Percentiles rank a stretch among this genome's conserved stretches.
phyloP scores from a whole-genome alignment of 1,140 invertebrate genomes.

The Nasonia vitripennis region DNA sequence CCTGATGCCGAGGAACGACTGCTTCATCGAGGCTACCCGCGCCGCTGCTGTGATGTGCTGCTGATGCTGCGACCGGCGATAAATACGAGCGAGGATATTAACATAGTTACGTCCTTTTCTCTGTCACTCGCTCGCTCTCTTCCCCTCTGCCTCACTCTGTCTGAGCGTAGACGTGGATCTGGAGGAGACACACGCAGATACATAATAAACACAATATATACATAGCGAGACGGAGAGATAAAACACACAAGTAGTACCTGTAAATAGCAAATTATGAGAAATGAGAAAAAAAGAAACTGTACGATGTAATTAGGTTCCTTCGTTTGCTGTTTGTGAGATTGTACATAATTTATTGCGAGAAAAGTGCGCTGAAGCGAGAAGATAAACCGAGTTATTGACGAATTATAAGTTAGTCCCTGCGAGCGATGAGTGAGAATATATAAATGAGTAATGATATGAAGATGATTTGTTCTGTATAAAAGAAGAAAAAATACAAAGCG shows the following conservation, averaged over 20 bases:
- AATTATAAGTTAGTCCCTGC: constrained; percentile 70
- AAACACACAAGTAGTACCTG: constrained; percentile 73
- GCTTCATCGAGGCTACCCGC: constrained; percentile 41
- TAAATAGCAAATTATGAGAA: constrained; percentile 73
- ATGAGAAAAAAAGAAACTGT: constrained; percentile 58
- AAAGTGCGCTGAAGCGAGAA: constrained; percentile 31
- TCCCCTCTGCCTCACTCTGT: not conserved
- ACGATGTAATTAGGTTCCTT: constrained; percentile 75
- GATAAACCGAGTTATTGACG: constrained; percentile 62
- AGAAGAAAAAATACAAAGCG: constrained; percentile 55
- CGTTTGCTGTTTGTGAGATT: constrained; percentile 69
- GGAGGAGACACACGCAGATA: constrained; percentile 1
- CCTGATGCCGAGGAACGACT: constrained; percentile 48
- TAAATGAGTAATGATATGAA: constrained; percentile 51
- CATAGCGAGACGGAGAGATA: constrained; percentile 38
- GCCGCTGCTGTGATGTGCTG: not conserved
- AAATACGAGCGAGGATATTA: not conserved
- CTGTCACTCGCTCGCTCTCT: not conserved
- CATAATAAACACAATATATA: constrained; percentile 7
- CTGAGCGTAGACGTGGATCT: not conserved
- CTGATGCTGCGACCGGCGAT: not conserved
- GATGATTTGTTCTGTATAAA: constrained; percentile 71
- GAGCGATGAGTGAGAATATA: constrained; percentile 54
- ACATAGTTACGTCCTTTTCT: constrained; percentile 24
- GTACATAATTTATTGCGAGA: constrained; percentile 53